Base-by-base conservation (phyloP, 2,113 vertebrate genomes). In the Forbesichthys papilliferus region DNA sequence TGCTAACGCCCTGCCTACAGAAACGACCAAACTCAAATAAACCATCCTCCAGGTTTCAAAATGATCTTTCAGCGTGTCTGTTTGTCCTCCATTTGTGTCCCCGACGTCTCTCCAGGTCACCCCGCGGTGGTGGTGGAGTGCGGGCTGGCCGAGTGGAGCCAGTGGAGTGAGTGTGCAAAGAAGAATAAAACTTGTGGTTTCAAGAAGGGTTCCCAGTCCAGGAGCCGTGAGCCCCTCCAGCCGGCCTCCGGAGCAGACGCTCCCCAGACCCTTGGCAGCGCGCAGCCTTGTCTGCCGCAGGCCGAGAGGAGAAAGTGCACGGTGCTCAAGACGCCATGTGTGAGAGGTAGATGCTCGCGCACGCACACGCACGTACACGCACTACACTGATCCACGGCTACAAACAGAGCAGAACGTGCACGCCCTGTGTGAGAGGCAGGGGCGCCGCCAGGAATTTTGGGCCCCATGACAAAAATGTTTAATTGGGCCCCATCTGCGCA, bases 131-230 rank as follows among this genome's bases (percentile, higher is more conserved):
- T 84, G 94, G 94, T 92, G 69, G 95, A 95, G 90, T 99, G 98
- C 88, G 95, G 97, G 93, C 92, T 98, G 88, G 93, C 93, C 0
- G 95, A 97, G 79, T 99, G 98, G 98, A 95, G 95, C 33, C 88
- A 87, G 0, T 99, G 98, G 97, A 92, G 96, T 4, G 90, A 94
- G 9, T 99, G 98, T 82, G 93, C 93, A 87, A 98, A 96, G 91
- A 96, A 94, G 84, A 95, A 94, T 88, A 96, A 94, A 91, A 94
- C 93, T 48, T 99, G 98, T 74, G 97, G 97, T 75, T 99, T 97
- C 90, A 96, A 94, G 91, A 96, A 94, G 85, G 98, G 96, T 68
- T 92, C 89, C 0, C 94, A 98, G 90, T 93, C 93, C 11, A 90
- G 98, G 48, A 86, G 90, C 0, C 91, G 96, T 33, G 81, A 88